Conservation (phyloP, 2,888 invertebrate species). For the Meiosimyza decipiens region DNA sequence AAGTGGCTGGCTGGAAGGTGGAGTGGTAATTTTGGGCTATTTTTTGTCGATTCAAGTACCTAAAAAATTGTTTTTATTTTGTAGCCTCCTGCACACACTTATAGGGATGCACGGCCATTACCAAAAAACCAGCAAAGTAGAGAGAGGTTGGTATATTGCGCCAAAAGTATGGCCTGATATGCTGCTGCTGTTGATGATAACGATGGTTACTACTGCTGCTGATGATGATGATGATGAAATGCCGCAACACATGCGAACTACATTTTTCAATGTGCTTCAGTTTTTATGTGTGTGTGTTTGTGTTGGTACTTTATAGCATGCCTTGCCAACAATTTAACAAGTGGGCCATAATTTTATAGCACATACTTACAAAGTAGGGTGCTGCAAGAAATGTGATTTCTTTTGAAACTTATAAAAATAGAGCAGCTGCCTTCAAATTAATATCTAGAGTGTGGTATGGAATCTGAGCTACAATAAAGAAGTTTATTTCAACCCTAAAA, state of each 20-base stretch:
- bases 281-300: constrained; percentile 19
- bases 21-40: background rate
- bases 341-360: constrained; percentile 22
- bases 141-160: constrained; percentile 7
- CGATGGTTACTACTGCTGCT: background rate
- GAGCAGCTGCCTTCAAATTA: too few relatives aligned
- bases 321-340: constrained; percentile 26
- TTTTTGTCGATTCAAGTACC: constrained; percentile 17
- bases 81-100: background rate
- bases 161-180: constrained; percentile 3
- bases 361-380: too few relatives aligned
- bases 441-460: too few relatives aligned
- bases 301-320: constrained; percentile 14
- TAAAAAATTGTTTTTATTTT: background rate
- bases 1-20: too few relatives aligned
- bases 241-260: constrained; percentile 59
- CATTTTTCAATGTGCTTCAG: constrained; percentile 42
- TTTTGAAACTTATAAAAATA: too few relatives aligned
- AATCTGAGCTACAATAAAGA: too few relatives aligned
- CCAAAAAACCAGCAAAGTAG: background rate
- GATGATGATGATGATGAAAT: constrained; percentile 52
- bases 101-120: constrained; percentile 16
- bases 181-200: background rate
- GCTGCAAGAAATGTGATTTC: too few relatives aligned
- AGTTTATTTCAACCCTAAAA: too few relatives aligned